Percentiles rank a stretch among this genome's conserved stretches.
Evolutionary conservation across 2,113 vertebrate species (phyloP).

Genomic region (Seriola rivoliana): DNA sequence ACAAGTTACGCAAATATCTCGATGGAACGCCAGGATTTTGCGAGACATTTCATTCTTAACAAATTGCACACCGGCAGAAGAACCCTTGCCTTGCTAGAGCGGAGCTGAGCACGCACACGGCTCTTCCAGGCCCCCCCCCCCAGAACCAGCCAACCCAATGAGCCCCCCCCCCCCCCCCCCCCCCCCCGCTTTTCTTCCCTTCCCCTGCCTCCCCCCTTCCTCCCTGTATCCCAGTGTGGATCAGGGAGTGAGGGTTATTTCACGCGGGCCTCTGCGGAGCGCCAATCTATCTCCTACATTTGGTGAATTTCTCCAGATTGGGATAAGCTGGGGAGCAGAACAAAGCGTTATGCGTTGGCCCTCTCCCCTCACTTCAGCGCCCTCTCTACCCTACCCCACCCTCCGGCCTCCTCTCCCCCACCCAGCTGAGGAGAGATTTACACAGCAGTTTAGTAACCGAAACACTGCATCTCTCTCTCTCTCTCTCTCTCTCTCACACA

Average conservation of each 20-base stretch:
- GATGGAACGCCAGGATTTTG: constrained; percentile 86
- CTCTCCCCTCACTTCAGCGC: constrained; percentile 79
- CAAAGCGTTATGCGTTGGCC: constrained; percentile 84
- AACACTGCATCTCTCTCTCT: constrained; percentile 46
- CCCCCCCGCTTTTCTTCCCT: constrained; percentile 63
- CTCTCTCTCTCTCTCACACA: constrained; percentile 51
- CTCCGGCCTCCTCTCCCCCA: constrained; percentile 37
- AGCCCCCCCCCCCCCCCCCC: constrained; percentile 27
- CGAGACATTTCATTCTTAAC: constrained; percentile 88
- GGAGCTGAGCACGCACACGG: constrained; percentile 86
- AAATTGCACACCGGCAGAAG: constrained; percentile 84
- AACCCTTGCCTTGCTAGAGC: constrained; percentile 89
- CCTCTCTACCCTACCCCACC: constrained; percentile 32
- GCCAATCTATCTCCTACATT: constrained; percentile 92
- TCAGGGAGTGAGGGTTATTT: constrained; percentile 91
- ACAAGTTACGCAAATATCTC: constrained; percentile 79
- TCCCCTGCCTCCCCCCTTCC: constrained; percentile 52
- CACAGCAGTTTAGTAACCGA: constrained; percentile 90
- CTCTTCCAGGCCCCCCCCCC: constrained; percentile 59
- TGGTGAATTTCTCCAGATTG: constrained; percentile 92
- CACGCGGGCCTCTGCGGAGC: constrained; percentile 87
- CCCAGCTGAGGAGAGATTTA: constrained; percentile 83
- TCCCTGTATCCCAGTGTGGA: constrained; percentile 81
- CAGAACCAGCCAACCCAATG: constrained; percentile 34
- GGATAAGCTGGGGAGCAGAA: constrained; percentile 88